Conservation (phyloP, 2,797 vertebrate genomes). For the Steatocranus sp. region DNA sequence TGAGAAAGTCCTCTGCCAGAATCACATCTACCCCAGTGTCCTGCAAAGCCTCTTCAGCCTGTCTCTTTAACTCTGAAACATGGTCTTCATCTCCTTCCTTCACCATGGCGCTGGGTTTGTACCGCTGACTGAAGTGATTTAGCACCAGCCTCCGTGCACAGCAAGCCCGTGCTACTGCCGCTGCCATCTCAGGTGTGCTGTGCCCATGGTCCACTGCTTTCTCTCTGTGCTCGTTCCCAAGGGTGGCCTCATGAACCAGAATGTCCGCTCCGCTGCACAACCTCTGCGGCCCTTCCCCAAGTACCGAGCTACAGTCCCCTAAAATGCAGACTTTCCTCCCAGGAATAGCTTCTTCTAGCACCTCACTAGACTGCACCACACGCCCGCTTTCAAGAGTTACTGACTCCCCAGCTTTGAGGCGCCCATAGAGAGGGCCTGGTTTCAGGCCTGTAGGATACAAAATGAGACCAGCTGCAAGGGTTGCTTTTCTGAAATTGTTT, state of each 20-base stretch:
- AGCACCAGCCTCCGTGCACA: constrained; percentile 73
- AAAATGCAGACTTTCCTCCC: constrained; percentile 90
- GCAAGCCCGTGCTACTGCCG: constrained; percentile 75
- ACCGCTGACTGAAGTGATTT: constrained; percentile 92
- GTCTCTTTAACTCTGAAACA: constrained; percentile 72
- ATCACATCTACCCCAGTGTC: constrained; percentile 75
- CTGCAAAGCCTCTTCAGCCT: constrained; percentile 76
- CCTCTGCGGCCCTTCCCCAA: constrained; percentile 55
- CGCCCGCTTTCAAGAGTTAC: constrained; percentile 78
- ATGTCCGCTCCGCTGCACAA: constrained; percentile 80
- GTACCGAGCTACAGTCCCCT: constrained; percentile 83
- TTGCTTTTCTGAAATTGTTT: background rate
- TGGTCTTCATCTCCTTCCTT: constrained; percentile 74
- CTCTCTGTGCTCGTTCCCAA: constrained; percentile 79
- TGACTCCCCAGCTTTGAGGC: constrained; percentile 81
- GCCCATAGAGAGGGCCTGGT: constrained; percentile 85
- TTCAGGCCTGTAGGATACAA: constrained; percentile 75
- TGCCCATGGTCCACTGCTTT: constrained; percentile 85
- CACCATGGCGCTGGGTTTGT: constrained; percentile 71
- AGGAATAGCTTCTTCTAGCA: constrained; percentile 75
- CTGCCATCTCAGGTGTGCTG: constrained; percentile 84
- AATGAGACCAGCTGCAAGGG: background rate
- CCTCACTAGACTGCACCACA: constrained; percentile 73
- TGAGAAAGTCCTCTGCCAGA: constrained; percentile 90
- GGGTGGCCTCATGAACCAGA: constrained; percentile 88